Evolutionary conservation across 2,888 invertebrate species (phyloP).

Genomic region (Patella depressa): DNA sequence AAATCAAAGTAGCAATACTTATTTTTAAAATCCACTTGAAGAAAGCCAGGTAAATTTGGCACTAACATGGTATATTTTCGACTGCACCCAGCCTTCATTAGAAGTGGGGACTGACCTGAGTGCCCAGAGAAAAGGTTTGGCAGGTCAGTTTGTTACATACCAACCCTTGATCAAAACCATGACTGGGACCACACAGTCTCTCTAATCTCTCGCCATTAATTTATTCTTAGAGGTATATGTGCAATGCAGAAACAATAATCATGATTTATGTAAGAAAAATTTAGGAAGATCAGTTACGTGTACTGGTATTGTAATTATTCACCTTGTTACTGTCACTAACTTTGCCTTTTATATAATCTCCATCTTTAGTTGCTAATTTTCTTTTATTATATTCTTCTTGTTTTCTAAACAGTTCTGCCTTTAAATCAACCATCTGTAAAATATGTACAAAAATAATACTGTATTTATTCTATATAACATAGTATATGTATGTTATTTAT

Average conservation of each 20-base stretch:
- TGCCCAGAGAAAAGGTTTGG: background rate
- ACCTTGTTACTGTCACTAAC: background rate
- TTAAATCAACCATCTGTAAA: conserved; percentile 75
- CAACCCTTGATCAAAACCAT: background rate
- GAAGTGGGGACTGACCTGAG: no score
- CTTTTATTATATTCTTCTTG: conserved; percentile 81
- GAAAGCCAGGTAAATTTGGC: background rate
- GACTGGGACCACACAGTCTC: background rate
- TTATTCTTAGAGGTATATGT: no score
- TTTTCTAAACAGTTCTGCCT: conserved; percentile 90
- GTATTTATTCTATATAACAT: no score
- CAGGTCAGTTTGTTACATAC: background rate
- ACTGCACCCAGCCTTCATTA: no score
- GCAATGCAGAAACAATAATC: no score
- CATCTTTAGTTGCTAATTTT: conserved; percentile 48
- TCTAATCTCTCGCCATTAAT: no score
- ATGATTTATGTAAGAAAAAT: no score
- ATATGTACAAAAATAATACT: no score
- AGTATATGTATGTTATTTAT: no score
- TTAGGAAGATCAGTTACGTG: no score
- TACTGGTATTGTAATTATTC: no score
- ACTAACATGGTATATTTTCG: background rate
- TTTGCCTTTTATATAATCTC: conserved; percentile 49
- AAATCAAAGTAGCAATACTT: background rate
- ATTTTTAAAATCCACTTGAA: background rate